Percentiles rank a stretch among this genome's conserved stretches.
phyloP scores from a whole-genome alignment of 2,797 vertebrate species.

The Pteronotus mesoamericanus region DNA sequence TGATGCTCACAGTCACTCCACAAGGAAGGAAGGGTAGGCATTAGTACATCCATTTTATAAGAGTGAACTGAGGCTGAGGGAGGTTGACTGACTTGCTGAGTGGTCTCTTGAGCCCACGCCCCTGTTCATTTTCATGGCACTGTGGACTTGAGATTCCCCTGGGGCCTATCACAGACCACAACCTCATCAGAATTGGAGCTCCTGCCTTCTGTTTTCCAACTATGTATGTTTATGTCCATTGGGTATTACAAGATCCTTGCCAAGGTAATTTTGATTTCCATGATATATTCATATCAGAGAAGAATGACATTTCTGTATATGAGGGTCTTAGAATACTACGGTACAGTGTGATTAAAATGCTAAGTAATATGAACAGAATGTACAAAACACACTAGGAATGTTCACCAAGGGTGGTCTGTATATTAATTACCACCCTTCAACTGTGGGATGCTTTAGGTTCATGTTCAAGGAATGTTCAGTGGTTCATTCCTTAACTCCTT shows the following conservation, averaged over 20 bases:
- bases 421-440: conserved; percentile 10
- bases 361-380: conserved; percentile 32
- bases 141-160: background rate
- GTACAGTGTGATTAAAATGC: background rate
- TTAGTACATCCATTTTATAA: background rate
- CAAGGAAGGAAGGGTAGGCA: background rate
- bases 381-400: conserved; percentile 11
- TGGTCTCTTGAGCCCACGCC: background rate
- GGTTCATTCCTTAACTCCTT: conserved; percentile 28
- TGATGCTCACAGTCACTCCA: background rate
- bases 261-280: background rate
- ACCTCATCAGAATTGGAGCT: background rate
- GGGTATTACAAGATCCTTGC: background rate
- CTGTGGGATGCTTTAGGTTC: background rate
- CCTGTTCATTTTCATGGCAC: background rate
- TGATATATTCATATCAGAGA: background rate
- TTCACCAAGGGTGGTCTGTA: background rate
- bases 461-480: background rate
- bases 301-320: conserved; percentile 4
- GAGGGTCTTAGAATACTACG: background rate
- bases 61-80: background rate
- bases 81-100: background rate
- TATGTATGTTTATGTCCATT: background rate
- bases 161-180: background rate
- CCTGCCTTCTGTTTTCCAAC: background rate